These are phyloP conservation scores for Rhincodon typus DNA, from an alignment of 2,797 vertebrate species.

Conservation along the genomic window DNA sequence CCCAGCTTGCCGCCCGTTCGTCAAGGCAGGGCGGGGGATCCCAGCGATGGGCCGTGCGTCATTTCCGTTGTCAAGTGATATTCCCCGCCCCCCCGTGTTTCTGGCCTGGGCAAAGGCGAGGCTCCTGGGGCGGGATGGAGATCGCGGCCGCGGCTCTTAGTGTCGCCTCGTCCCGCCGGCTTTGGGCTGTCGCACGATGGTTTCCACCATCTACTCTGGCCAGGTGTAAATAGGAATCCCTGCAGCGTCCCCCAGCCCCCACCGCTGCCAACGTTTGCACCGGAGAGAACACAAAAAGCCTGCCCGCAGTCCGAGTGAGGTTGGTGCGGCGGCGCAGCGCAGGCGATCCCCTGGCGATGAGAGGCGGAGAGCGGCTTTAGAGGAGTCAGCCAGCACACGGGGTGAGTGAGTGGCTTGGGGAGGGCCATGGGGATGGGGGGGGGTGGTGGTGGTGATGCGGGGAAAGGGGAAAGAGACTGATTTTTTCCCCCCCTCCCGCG, in stretches of 20 bases:
- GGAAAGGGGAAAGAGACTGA: no score
- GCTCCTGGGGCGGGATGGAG: neutral
- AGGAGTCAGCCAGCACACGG: no score
- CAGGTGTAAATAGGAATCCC: neutral
- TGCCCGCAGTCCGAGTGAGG: neutral
- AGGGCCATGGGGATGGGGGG: neutral
- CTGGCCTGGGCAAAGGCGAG: neutral
- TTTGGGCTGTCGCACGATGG: neutral
- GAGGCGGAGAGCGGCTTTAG: neutral
- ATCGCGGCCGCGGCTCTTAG: neutral
- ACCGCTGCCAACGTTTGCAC: neutral
- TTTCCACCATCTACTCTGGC: neutral
- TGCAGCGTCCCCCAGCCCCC: no score
- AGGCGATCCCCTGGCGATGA: neutral
- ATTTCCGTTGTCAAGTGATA: neutral
- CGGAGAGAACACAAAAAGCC: neutral
- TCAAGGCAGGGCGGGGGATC: neutral
- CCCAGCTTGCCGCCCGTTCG: neutral
- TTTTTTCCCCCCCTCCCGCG: no score
- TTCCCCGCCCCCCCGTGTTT: neutral
- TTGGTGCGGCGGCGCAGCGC: neutral
- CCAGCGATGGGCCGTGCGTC: neutral
- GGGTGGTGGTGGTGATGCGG: no score
- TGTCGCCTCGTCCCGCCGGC: neutral
- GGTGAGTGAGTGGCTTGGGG: neutral